Evolutionary conservation across 2,113 vertebrate genomes (phyloP).

Genomic region (Pao palembangensis): DNA sequence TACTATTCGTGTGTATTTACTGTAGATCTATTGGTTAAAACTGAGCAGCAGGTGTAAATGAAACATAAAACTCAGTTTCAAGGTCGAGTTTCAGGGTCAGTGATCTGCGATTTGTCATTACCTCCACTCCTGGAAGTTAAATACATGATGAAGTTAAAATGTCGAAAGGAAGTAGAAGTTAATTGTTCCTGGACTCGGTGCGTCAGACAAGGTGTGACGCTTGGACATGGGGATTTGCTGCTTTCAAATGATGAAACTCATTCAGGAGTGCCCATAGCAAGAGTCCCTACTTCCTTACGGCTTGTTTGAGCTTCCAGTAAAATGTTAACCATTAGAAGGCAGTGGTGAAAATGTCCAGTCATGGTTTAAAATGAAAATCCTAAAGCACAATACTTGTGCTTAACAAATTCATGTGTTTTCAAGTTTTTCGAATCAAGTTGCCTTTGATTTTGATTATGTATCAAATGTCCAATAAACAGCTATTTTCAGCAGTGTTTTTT

Average conservation of each 20-base stretch:
- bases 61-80: no score
- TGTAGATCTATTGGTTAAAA: constrained; percentile 7
- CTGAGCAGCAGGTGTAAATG: not conserved
- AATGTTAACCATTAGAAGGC: not conserved
- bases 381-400: not conserved
- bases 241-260: not conserved
- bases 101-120: not conserved
- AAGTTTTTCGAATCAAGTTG: not conserved
- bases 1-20: not conserved
- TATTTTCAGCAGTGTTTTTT: not conserved
- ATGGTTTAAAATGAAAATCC: not conserved
- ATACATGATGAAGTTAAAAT: constrained; percentile 1
- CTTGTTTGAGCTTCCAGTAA: constrained; percentile 32
- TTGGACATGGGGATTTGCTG: no score
- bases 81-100: not conserved
- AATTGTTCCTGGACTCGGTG: constrained; percentile 19
- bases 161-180: not conserved
- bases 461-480: not conserved
- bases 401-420: not conserved
- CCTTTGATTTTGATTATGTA: not conserved
- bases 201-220: not conserved
- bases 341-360: not conserved
- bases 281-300: constrained; percentile 1
- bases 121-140: constrained; percentile 15
- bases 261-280: constrained; percentile 21